Evolutionary conservation across 2,888 invertebrate species (phyloP).

Genomic region (Coecobrya sp.): DNA sequence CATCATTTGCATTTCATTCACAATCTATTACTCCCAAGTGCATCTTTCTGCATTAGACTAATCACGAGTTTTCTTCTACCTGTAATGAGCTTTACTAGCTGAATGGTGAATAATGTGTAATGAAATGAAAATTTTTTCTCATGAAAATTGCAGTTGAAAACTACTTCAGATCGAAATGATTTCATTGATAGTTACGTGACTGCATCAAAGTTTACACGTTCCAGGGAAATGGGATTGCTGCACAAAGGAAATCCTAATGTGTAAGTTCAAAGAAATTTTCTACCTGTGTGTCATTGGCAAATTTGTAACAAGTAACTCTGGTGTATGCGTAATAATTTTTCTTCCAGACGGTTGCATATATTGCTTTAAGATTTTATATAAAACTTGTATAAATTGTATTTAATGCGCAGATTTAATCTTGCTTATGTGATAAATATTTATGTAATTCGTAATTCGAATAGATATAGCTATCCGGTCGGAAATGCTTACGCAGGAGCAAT

Average conservation of each 20-base stretch:
- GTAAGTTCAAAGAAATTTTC: slow-evolving; percentile 58
- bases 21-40: neutral
- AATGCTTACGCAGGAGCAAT: slow-evolving; percentile 71
- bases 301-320: too few relatives aligned
- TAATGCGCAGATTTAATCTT: too few relatives aligned
- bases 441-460: too few relatives aligned
- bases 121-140: slow-evolving; percentile 26
- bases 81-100: neutral
- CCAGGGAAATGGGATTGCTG: slow-evolving; percentile 73
- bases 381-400: too few relatives aligned
- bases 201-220: slow-evolving; percentile 56
- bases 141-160: slow-evolving; percentile 59
- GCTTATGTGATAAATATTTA: too few relatives aligned
- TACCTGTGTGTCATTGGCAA: neutral
- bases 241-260: slow-evolving; percentile 73
- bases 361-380: too few relatives aligned
- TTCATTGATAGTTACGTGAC: slow-evolving; percentile 73
- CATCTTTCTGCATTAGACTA: neutral
- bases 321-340: too few relatives aligned
- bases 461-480: slow-evolving; percentile 70
- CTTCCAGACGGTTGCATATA: too few relatives aligned
- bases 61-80: neutral
- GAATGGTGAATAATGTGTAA: neutral
- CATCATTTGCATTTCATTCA: slow-evolving; percentile 21
- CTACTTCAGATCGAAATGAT: slow-evolving; percentile 64